Evolutionary conservation across 2,113 vertebrate species (phyloP), one percentile per base, ranked within the genome.

Genomic region (Eurypyga helias): DNA sequence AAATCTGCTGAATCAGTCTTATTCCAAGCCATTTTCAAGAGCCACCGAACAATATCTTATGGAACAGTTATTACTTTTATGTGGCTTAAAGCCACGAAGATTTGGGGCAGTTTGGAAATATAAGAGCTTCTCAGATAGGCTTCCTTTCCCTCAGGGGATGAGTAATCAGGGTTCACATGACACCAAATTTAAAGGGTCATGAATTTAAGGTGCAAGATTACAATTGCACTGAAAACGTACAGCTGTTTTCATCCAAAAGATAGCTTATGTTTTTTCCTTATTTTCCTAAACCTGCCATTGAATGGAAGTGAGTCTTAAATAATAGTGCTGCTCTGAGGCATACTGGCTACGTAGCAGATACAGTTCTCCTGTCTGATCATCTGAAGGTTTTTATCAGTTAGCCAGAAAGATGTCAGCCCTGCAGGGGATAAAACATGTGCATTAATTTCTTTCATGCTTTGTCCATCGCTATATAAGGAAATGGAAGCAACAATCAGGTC

Each of bases 121-220:
- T 83, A 52, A 95, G 79, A 91, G 29, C 61, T 76, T 76, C 46
- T 78, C 75, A 77, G 57, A 92, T 55, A 75, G 69, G 29, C 15
- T 78, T 76, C n/a, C 26, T 83, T 62, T 71, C 60, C 72, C 77
- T 51, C 57, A 67, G 8, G 58, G 60, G 43, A 51, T 78, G 65
- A 90, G 21, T 93, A 75, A 94, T 90, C 86, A 87, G 45, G 34
- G 64, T 95, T 95, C 92, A 84, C 76, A 96, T 65, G 90, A 94
- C 80, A 84, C 21, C 13, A 43, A 10, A 92, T 86, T 83, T 95
- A 90, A 96, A 86, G 72, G 72, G 73, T 93, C 89, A 82, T 18
- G 2, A 82, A 94, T 96, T 87, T 87, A 95, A 95, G 89, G 84
- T 93, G 58, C 89, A 91, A 94, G 87, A 93, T 72, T 91, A 71